These are phyloP conservation scores for Corvus cornix DNA, from an alignment of 2,113 vertebrate genomes.

Conservation along the genomic window DNA sequence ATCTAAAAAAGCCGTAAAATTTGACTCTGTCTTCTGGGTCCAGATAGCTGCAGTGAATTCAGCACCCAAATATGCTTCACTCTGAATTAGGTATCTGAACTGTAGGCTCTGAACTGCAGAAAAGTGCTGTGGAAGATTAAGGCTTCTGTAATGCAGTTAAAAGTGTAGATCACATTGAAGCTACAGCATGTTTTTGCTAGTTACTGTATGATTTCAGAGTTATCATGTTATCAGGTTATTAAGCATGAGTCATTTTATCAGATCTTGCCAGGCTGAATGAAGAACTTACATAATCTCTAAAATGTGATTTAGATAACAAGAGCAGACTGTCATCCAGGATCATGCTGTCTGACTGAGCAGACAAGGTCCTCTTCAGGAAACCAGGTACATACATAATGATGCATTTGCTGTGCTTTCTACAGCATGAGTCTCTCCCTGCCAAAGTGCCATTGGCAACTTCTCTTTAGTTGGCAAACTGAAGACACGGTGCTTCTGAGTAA, in stretches of 20 bases:
- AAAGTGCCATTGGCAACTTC: not conserved
- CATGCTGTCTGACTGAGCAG: not conserved
- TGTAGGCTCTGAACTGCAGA: not conserved
- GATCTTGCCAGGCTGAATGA: not conserved
- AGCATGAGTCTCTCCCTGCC: not conserved
- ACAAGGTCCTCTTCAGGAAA: not conserved
- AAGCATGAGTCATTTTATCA: conserved; percentile 30
- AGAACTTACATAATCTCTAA: conserved; percentile 2
- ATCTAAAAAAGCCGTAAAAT: not conserved
- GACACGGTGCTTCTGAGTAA: not conserved
- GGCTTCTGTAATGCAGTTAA: not conserved
- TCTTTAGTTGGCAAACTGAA: not conserved
- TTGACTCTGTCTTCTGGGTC: not conserved
- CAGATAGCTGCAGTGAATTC: not conserved
- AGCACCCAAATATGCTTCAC: not conserved
- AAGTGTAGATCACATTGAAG: not conserved
- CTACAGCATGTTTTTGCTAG: not conserved
- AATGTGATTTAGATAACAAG: conserved; percentile 6
- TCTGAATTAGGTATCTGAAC: not conserved
- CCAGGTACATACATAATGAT: not conserved
- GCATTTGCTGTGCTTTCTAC: not conserved
- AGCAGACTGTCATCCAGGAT: not conserved
- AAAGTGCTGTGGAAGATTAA: not conserved
- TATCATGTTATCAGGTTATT: not conserved
- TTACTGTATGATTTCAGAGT: not conserved